Evolutionary conservation across 2,113 vertebrate genomes (phyloP).

Genomic region (Hirundichthys speculiger): DNA sequence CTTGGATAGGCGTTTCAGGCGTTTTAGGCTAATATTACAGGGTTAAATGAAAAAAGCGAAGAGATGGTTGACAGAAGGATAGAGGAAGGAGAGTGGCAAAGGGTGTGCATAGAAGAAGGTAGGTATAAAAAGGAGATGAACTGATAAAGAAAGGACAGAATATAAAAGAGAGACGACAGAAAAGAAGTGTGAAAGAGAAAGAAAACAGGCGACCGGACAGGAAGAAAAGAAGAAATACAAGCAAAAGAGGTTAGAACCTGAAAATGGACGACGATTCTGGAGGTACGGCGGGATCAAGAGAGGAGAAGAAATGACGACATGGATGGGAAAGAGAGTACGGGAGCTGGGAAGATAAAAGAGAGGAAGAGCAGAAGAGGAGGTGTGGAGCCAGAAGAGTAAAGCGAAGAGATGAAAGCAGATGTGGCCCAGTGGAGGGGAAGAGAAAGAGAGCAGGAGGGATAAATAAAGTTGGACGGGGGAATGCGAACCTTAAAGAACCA

Average conservation of each 20-base stretch:
- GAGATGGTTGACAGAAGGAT: too few relatives aligned
- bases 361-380: not conserved
- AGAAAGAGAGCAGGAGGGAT: slow-evolving; percentile 16
- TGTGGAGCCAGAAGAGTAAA: slow-evolving; percentile 26
- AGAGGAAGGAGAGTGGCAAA: too few relatives aligned
- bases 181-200: not conserved
- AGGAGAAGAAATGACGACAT: not conserved
- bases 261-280: slow-evolving; percentile 1
- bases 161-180: too few relatives aligned
- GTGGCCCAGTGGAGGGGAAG: slow-evolving; percentile 31
- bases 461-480: slow-evolving; percentile 30
- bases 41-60: too few relatives aligned
- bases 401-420: slow-evolving; percentile 49
- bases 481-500: slow-evolving; percentile 22
- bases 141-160: too few relatives aligned
- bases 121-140: too few relatives aligned
- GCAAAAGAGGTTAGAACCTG: not conserved
- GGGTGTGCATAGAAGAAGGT: too few relatives aligned
- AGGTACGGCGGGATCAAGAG: too few relatives aligned
- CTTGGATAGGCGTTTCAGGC: too few relatives aligned
- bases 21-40: too few relatives aligned
- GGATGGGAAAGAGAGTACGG: slow-evolving; percentile 9
- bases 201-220: too few relatives aligned
- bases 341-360: not conserved
- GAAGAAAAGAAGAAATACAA: slow-evolving; percentile 10